Conservation (phyloP, 2,113 vertebrate species). For the Gavia stellata region DNA sequence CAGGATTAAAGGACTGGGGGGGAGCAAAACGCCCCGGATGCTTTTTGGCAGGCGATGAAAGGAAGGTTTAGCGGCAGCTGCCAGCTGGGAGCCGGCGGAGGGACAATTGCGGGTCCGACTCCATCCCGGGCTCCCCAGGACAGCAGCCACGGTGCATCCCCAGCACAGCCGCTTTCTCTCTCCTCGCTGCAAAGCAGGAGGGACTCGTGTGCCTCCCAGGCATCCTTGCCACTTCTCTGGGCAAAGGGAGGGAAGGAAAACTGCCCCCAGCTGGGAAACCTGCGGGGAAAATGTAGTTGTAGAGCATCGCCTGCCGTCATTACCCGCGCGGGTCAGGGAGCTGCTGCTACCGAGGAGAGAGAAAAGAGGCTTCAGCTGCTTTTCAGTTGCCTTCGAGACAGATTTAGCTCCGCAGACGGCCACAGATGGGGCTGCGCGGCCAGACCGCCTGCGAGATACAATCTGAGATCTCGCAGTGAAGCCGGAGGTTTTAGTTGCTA, state of each 20-base stretch:
- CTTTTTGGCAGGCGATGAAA: constrained; percentile 68
- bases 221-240: neutral
- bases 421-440: constrained; percentile 64
- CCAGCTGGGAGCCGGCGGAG: constrained; percentile 48
- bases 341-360: neutral
- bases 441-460: neutral
- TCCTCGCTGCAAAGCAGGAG: neutral
- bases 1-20: constrained; percentile 31
- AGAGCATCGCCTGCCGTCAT: neutral
- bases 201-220: fast-evolving
- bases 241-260: neutral
- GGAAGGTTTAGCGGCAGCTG: constrained; percentile 57
- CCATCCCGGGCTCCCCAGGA: neutral
- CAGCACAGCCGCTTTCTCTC: neutral
- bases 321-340: fast-evolving
- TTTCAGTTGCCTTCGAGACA: neutral
- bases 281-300: neutral
- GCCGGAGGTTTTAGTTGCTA: constrained; percentile 37
- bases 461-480: neutral
- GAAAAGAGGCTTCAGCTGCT: neutral
- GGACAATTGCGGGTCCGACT: constrained; percentile 31
- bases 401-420: neutral
- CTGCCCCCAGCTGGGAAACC: neutral
- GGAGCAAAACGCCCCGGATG: neutral
- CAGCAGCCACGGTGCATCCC: neutral